Evolutionary conservation across 2,797 vertebrate genomes (phyloP).

Genomic region (Euphonia xanthogaster): DNA sequence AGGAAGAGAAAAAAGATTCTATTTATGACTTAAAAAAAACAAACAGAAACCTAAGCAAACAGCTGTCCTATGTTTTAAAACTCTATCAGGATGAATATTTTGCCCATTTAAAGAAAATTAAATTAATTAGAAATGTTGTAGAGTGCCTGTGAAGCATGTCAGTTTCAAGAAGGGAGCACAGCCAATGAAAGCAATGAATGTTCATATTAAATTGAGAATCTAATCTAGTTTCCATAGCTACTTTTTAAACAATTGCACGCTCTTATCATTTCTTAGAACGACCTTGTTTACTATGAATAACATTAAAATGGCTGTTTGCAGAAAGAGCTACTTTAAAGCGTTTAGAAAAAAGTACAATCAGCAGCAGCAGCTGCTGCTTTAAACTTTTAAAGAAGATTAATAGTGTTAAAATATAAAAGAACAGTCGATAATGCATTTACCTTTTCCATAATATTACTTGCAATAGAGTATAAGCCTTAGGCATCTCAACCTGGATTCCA

Average conservation of each 20-base stretch:
- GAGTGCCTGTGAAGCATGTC: background rate
- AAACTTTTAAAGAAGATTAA: background rate
- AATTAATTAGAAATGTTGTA: background rate
- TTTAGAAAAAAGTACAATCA: background rate
- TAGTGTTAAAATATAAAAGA: background rate
- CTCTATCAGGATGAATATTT: background rate
- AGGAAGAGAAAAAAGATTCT: background rate
- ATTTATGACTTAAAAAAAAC: background rate
- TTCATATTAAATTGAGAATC: background rate
- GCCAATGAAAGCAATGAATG: slow-evolving; percentile 47
- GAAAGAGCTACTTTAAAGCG: background rate
- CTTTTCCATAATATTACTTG: background rate
- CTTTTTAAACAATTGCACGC: slow-evolving; percentile 20
- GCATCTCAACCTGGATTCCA: background rate
- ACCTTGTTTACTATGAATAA: slow-evolving; percentile 31
- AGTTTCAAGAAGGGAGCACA: background rate
- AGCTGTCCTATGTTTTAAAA: background rate
- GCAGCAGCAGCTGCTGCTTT: background rate
- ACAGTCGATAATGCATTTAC: background rate
- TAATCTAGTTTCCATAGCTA: slow-evolving; percentile 34
- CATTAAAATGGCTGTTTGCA: background rate
- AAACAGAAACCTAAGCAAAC: background rate
- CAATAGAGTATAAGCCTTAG: background rate
- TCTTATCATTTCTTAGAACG: background rate
- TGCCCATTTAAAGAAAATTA: slow-evolving; percentile 27